Base-by-base conservation (phyloP, 2,888 invertebrate genomes). In the Gasteruption jaculator region DNA sequence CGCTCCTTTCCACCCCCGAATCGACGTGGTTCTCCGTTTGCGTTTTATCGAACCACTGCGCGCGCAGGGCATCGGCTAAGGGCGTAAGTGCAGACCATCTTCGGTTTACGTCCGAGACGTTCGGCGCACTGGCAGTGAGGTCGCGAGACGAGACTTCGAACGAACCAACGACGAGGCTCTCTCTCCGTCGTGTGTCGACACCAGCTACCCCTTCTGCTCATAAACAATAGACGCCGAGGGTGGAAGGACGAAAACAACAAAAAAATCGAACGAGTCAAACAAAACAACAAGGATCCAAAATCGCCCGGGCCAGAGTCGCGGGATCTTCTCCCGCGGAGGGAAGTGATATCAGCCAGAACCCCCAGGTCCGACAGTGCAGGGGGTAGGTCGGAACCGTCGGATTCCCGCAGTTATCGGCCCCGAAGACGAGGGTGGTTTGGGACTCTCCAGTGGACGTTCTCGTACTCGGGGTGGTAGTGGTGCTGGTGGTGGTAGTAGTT, bases 31-130 rank as follows among this genome's bases (percentile, higher is more conserved):
- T 56, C 53, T 52, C 54, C 56, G 57, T 57, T 61, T 58, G 61
- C 67, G 60, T 65, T 67, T n/a, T 70, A 70, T 70, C 70, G 70
- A 70, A 64, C 70, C 60, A 62, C 47, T 71, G 70, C 70, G 70
- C 70, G 70, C 69, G 70, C 70, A 68, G 44, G 42, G 48, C 45
- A 50, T 49, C 44, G 42, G 41, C 52, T n/a, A 53, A 61, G 67
- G 67, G 65, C 62, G 63, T 60, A 50, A n/a, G n/a, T n/a, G n/a
- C n/a, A n/a, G 64, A 50, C 52, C 50, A 53, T 55, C 60, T 58
- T 58, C 59, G 57, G 56, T 57, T n/a, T n/a, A n/a, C n/a, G 50
- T 46, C 52, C 50, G 55, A 49, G 52, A 50, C 50, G 52, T 48
- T 52, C 48, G 51, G 46, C 52, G 51, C 50, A 52, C 53, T 53